Evolutionary conservation across 2,113 vertebrate genomes (phyloP), one percentile per base, ranked within the genome.

Genomic region (Pelecanus crispus): DNA sequence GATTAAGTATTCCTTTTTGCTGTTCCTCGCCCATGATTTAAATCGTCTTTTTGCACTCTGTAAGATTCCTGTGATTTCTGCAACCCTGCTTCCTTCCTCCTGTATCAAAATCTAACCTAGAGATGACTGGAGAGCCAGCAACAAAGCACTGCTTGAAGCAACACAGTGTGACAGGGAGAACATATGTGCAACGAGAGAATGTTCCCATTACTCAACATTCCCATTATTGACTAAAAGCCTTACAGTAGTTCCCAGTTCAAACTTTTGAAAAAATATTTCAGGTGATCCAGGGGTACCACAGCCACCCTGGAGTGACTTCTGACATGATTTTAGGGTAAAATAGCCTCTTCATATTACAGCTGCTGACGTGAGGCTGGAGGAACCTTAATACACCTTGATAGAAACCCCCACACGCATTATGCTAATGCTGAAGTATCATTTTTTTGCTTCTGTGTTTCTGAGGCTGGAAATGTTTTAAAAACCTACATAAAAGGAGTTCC

Each of bases 391-490:
- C 3, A 44, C 2, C 17, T 58, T 24, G 18, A 66, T 8, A 10
- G 44, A 5, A 65, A 58, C 7, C 0, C 1, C 11, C 5, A 28
- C 11, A 15, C 6, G n/a, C n/a, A n/a, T 55, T n/a, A 28, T 0
- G 5, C 7, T 71, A 28, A 66, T 40, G 7, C 6, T 36, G 9
- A 78, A 49, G 9, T 59, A 29, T 4, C 2, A 1, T 47, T 25
- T 28, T 45, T 65, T 73, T 65, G 8, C 11, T 56, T 78, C n/a
- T 45, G 2, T 79, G 18, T 31, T 59, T 91, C 56, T 29, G 18
- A 74, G 14, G 26, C 24, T 81, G 31, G 24, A 78, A 73, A 58
- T 14, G 2, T 42, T 81, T 44, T 44, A 4, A 38, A 79, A 88
- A 36, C 0, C 1, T 65, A 11, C 2, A 40, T 22, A 50, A 73